Evolutionary conservation across 2,797 vertebrate genomes (phyloP).

Genomic region (Pseudocheirus occidentalis): DNA sequence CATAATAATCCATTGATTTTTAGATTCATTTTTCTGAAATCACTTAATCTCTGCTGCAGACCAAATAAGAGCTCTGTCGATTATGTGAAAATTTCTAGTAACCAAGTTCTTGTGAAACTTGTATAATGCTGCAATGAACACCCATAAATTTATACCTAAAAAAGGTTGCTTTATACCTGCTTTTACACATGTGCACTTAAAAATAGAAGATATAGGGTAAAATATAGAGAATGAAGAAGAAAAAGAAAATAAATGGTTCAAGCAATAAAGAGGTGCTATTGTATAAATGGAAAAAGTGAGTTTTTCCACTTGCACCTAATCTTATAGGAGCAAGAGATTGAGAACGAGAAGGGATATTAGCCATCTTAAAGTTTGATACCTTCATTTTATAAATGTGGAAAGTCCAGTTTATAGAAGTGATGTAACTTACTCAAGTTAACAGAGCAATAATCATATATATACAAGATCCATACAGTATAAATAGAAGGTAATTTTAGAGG

Average conservation of each 20-base stretch:
- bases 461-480: neutral
- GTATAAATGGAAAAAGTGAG: neutral
- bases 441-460: neutral
- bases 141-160: neutral
- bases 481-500: neutral
- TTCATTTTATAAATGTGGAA: neutral
- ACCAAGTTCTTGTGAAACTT: neutral
- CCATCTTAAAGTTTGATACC: neutral
- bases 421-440: neutral
- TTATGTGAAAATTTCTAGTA: neutral
- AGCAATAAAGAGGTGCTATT: neutral
- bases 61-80: neutral
- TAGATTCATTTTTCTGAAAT: conserved; percentile 50
- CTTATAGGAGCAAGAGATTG: neutral
- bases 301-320: neutral
- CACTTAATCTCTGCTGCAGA: conserved; percentile 38
- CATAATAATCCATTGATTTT: conserved; percentile 23
- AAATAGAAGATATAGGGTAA: conserved; percentile 27
- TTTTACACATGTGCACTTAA: neutral
- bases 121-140: neutral
- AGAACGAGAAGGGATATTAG: neutral
- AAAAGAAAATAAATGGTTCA: neutral
- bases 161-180: neutral
- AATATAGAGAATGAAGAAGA: neutral
- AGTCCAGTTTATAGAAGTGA: neutral